These are phyloP conservation scores for Oligia latruncula DNA, from an alignment of 2,888 invertebrate genomes.

Conservation along the genomic window DNA sequence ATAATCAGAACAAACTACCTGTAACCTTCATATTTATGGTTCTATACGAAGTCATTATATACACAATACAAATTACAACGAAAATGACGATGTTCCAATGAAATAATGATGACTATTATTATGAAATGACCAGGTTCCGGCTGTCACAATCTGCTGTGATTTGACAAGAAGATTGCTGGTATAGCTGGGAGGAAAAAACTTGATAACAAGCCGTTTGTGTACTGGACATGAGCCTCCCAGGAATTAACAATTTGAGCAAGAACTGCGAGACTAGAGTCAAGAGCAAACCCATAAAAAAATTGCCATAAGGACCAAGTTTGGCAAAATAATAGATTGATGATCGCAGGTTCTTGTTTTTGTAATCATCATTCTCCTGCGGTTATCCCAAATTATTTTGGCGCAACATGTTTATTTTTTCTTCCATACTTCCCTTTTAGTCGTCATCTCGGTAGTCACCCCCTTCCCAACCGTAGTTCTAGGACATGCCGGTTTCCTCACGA, in stretches of 20 bases:
- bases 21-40: conserved; percentile 37
- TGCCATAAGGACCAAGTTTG: too few species aligned
- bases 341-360: too few species aligned
- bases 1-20: conserved; percentile 2
- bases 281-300: too few species aligned
- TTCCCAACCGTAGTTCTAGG: too few species aligned
- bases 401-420: too few species aligned
- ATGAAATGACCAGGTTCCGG: conserved; percentile 50
- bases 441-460: too few species aligned
- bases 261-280: too few species aligned
- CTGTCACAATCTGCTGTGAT: conserved; percentile 10
- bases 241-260: background rate
- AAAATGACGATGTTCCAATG: conserved; percentile 52
- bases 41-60: background rate
- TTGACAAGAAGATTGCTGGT: conserved; percentile 32
- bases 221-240: background rate
- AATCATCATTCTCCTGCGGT: too few species aligned
- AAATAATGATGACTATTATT: conserved; percentile 50
- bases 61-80: conserved; percentile 51
- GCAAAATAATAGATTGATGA: background rate
- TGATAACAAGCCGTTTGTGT: background rate
- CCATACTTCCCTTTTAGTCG: too few species aligned
- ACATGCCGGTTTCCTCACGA: too few species aligned
- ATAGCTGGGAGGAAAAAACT: background rate
- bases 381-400: too few species aligned